phyloP scores from a whole-genome alignment of 1,140 invertebrate species.

The Drosophila neocordata region DNA sequence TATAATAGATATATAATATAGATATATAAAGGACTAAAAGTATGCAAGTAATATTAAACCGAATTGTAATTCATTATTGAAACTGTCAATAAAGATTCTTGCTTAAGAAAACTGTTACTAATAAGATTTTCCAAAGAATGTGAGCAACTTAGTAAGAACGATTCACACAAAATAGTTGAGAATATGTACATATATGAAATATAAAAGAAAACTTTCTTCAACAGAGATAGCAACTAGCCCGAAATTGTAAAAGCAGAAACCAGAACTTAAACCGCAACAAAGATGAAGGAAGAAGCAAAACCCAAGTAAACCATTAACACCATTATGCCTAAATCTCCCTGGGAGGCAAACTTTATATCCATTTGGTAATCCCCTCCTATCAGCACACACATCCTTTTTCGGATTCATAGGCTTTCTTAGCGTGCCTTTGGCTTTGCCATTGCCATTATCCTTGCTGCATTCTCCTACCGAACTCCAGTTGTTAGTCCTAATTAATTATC shows the following conservation, averaged over 20 bases:
- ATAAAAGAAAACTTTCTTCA: neutral
- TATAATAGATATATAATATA: too few species aligned
- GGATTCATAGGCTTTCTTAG: slow-evolving; percentile 37
- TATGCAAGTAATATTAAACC: too few species aligned
- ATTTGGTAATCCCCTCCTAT: slow-evolving; percentile 47
- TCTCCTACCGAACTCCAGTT: slow-evolving; percentile 47
- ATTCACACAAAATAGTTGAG: too few species aligned
- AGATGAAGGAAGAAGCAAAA: slow-evolving; percentile 1
- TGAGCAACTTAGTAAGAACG: too few species aligned
- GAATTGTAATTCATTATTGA: too few species aligned
- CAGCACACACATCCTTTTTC: slow-evolving; percentile 31
- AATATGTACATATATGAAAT: neutral
- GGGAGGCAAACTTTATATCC: slow-evolving; percentile 31
- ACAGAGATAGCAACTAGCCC: neutral
- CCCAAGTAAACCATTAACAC: slow-evolving; percentile 10
- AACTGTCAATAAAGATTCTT: too few species aligned
- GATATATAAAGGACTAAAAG: too few species aligned
- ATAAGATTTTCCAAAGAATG: too few species aligned
- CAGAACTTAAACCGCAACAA: slow-evolving; percentile 12
- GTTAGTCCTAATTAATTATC: slow-evolving; percentile 77
- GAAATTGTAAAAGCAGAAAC: neutral
- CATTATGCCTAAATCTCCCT: slow-evolving; percentile 8
- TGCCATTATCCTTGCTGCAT: slow-evolving; percentile 44
- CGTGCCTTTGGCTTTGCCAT: slow-evolving; percentile 36
- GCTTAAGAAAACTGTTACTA: too few species aligned